Conservation (phyloP, 1,140 invertebrate genomes). For the Bombus polaris region DNA sequence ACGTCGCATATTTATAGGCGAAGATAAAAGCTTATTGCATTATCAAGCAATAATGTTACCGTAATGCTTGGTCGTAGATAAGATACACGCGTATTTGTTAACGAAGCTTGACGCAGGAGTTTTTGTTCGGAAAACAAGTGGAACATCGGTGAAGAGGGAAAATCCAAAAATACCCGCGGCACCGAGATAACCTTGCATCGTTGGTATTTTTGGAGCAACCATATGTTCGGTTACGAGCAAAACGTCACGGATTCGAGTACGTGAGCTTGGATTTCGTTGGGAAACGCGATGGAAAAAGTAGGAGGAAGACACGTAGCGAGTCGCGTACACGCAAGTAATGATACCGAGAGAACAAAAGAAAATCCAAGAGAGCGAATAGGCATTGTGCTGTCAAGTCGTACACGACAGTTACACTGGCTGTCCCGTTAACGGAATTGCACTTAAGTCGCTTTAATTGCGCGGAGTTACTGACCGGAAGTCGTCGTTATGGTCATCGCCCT, state of each 20-base stretch:
- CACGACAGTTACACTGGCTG: slow-evolving; percentile 63
- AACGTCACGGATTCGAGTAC: background rate
- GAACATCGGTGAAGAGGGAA: background rate
- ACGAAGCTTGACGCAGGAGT: slow-evolving; percentile 14
- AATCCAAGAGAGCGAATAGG: slow-evolving; percentile 28
- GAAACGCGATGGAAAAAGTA: background rate
- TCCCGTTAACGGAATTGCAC: slow-evolving; percentile 66
- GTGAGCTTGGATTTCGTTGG: background rate
- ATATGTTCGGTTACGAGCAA: background rate
- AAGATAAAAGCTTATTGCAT: slow-evolving; percentile 56
- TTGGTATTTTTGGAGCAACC: slow-evolving; percentile 26
- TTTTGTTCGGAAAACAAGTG: slow-evolving; percentile 18
- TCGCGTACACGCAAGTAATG: slow-evolving; percentile 7
- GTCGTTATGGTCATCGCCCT: slow-evolving; percentile 66
- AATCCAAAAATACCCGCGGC: slow-evolving; percentile 2
- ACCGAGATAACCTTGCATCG: slow-evolving; percentile 5
- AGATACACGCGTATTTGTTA: slow-evolving; percentile 42
- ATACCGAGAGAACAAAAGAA: slow-evolving; percentile 47
- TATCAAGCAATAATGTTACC: slow-evolving; percentile 61
- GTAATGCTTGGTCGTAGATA: slow-evolving; percentile 55
- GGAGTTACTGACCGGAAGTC: slow-evolving; percentile 70
- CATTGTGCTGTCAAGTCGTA: slow-evolving; percentile 66
- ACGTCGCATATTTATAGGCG: slow-evolving; percentile 38
- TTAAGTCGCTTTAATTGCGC: slow-evolving; percentile 70
- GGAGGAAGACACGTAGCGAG: background rate